Conservation (phyloP, 2,797 vertebrate genomes). For the Brachyalestes nurse region DNA sequence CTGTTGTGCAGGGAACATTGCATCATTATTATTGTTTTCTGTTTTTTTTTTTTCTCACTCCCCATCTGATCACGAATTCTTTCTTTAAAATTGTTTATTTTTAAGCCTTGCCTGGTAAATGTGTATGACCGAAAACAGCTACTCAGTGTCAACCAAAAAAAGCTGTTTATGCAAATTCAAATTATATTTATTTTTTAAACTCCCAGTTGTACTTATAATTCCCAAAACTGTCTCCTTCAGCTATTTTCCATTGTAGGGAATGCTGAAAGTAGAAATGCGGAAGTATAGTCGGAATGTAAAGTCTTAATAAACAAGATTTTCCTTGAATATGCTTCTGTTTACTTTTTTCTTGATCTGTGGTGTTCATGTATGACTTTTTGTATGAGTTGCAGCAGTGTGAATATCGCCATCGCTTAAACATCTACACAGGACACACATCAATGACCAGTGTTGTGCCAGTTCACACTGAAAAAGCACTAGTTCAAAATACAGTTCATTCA, state of each 20-base stretch:
- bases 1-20: conserved; percentile 38
- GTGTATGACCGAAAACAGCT: conserved; percentile 24
- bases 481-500: too few relatives aligned
- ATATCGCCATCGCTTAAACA: too few relatives aligned
- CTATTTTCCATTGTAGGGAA: background rate
- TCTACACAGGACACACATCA: too few relatives aligned
- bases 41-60: background rate
- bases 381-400: too few relatives aligned
- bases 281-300: conserved; percentile 57
- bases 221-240: background rate
- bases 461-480: too few relatives aligned
- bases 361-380: too few relatives aligned
- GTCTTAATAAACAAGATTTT: conserved; percentile 75
- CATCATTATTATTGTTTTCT: conserved; percentile 15
- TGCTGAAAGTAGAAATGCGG: conserved; percentile 43
- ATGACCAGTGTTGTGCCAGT: too few relatives aligned
- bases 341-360: too few relatives aligned
- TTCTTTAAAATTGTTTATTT: conserved; percentile 2
- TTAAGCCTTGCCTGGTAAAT: conserved; percentile 17
- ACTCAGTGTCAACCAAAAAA: conserved; percentile 32
- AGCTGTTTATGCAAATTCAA: conserved; percentile 52
- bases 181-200: conserved; percentile 70
- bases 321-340: conserved; percentile 42
- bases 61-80: conserved; percentile 21
- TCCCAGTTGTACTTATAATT: conserved; percentile 46